Base-by-base conservation (phyloP, 64 coral and sea anemone species). In the Stichodactyla helianthus region DNA sequence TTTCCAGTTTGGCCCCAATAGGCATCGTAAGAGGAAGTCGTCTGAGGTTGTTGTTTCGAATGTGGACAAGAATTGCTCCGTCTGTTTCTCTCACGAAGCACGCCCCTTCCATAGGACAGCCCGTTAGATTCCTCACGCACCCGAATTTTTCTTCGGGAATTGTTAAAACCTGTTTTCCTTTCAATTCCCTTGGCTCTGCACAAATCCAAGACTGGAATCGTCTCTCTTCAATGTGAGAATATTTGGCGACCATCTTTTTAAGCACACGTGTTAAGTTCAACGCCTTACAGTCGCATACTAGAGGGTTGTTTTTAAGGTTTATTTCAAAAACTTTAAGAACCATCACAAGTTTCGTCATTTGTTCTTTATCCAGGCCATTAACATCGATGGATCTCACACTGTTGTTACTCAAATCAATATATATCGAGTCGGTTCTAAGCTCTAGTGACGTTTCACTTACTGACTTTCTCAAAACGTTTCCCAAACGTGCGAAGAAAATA, bases 151-250 rank as follows among this genome's bases (percentile, higher is more conserved):
- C 74, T 31, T 89, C 77, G 8, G 11, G 26, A 6, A 95, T 79
- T 14, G 78, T 52, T n/a, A 89, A 26, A 8, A 93, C 68, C 9
- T 54, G 23, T 51, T 70, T 83, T 6, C 82, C 88, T 23, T 85
- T 78, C 15, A 97, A 61, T 25, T 88, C 50, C 6, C 3, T 4
- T 1, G 91, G 91, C 19, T 59, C 57, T 4, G 85, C 55, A 17
- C 94, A 95, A 74, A 86, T 89, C 94, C 94, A 95, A 14, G 86
- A 88, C 25, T 82, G 14, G 71, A 96, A 96, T 6, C 92, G 87
- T 9, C 79, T 9, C 2, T 54, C 26, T 54, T 28, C 0, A 10
- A 95, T 51, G 22, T 86, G 28, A 11, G 50, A 19, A 8, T 79
- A 10, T 22, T 55, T 87, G 55, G 60, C 52, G 9, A 82, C 70